Evolutionary conservation across 2,797 vertebrate genomes (phyloP), one percentile per base, ranked within the genome.

Genomic region (Pipistrellus pipistrellus): DNA sequence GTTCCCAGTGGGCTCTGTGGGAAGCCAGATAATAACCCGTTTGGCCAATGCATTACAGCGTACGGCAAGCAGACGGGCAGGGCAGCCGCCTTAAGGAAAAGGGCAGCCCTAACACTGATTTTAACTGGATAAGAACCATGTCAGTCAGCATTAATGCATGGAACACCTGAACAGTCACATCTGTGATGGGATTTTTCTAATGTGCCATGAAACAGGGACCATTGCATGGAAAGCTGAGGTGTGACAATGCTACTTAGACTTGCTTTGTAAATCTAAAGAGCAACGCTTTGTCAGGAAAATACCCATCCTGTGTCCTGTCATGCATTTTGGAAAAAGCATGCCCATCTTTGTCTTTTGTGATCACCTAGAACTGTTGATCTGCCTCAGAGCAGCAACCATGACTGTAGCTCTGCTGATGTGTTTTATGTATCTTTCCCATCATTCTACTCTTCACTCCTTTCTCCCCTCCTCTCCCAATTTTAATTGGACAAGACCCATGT

Each of bases 281-380:
- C 69, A 48, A 68, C 44, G 35, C 51, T 78, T 77, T 75, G 32
- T 92, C 66, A 12, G 38, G 51, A 85, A 89, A 88, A 78, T 76
- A 64, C 51, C 51, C 62, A 53, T 21, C 8, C 30, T 23, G 27
- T 41, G 4, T 73, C 41, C 30, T 23, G 20, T 83, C 71, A n/a
- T n/a, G 17, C 6, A 5, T 90, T 85, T 91, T 55, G 72, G 57
- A 69, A 66, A 84, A 80, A 18, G 3, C 55, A 8, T 32, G 30
- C 10, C 12, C 32, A 3, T 64, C 25, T 46, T n/a, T 73, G 11
- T 72, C 38, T 51, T 95, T 73, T 72, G 23, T 38, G 69, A 53
- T 30, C 17, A 27, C 38, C 66, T 71, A 11, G n/a, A 64, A 20
- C 62, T 77, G 8, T 89, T 18, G 21, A 14, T n/a, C 27, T n/a